Conservation (phyloP, 2,797 vertebrate species). For the Myotis myotis region DNA sequence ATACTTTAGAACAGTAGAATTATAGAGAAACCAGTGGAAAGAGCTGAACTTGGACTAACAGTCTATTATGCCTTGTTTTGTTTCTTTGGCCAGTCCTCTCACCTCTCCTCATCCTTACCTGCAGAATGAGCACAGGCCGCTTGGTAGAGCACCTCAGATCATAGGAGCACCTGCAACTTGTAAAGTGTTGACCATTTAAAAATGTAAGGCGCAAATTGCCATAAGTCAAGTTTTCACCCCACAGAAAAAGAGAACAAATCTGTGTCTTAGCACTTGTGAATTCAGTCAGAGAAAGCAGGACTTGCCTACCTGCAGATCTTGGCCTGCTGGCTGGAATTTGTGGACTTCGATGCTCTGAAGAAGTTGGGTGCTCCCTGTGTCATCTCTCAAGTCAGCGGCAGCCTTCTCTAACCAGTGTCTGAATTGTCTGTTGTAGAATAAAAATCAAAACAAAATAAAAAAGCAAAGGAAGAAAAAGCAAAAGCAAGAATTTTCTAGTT, state of each 20-base stretch:
- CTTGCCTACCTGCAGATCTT: neutral
- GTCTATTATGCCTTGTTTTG: accelerated
- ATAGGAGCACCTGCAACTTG: neutral
- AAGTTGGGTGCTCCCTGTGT: neutral
- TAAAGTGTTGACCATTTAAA: neutral
- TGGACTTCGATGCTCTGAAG: neutral
- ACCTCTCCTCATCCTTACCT: too few relatives aligned
- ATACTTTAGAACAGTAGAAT: neutral
- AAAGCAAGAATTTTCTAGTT: constrained; percentile 13
- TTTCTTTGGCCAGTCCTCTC: neutral
- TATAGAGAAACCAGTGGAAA: neutral
- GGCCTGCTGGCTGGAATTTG: neutral
- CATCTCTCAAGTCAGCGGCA: neutral
- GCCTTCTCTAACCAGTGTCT: neutral
- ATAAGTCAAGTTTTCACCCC: neutral
- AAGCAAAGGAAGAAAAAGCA: neutral
- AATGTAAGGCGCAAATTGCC: neutral
- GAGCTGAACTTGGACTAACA: neutral
- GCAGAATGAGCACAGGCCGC: accelerated
- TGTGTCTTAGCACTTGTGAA: neutral
- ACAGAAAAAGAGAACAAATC: neutral
- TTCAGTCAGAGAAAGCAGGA: neutral
- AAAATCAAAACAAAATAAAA: neutral
- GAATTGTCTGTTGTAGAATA: neutral
- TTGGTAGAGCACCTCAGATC: neutral